Conservation (phyloP, 2,888 invertebrate species). For the Pharmacophagus antenor region DNA sequence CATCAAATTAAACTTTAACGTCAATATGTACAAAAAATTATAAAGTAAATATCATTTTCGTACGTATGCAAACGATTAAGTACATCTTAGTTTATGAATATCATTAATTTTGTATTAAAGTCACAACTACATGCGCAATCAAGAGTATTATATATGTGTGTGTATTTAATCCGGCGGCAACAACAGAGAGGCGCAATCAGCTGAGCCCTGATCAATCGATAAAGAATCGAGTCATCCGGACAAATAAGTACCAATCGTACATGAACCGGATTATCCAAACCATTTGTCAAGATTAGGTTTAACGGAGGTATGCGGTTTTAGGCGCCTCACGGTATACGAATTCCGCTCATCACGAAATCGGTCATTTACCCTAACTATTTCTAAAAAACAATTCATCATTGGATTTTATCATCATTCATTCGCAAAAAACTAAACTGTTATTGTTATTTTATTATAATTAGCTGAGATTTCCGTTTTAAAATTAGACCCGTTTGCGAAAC, state of each 20-base stretch:
- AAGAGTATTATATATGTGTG: conserved; percentile 29
- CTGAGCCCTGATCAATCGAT: conserved; percentile 78
- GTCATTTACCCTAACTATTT: background rate
- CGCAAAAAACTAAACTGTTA: background rate
- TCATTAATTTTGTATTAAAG: conserved; percentile 14
- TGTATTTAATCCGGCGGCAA: conserved; percentile 70
- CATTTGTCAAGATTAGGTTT: conserved; percentile 79
- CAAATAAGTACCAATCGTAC: conserved; percentile 60
- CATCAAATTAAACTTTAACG: too few species aligned
- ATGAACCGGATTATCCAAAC: conserved; percentile 68
- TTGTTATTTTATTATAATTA: background rate
- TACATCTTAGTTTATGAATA: background rate
- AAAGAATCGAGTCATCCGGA: conserved; percentile 72
- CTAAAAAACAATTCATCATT: too few species aligned
- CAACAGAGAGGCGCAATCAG: conserved; percentile 77
- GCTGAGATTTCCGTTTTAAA: background rate
- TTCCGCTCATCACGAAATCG: conserved; percentile 27
- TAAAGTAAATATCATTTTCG: background rate
- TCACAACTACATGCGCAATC: conserved; percentile 24
- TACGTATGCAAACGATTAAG: too few species aligned
- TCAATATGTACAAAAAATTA: too few species aligned
- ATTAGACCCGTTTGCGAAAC: conserved; percentile 9
- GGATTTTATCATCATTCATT: too few species aligned
- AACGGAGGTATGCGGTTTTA: conserved; percentile 38
- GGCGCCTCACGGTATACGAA: conserved; percentile 11